These are phyloP conservation scores for Mystacornis crossleyi DNA, from an alignment of 2,113 vertebrate genomes.

Conservation along the genomic window DNA sequence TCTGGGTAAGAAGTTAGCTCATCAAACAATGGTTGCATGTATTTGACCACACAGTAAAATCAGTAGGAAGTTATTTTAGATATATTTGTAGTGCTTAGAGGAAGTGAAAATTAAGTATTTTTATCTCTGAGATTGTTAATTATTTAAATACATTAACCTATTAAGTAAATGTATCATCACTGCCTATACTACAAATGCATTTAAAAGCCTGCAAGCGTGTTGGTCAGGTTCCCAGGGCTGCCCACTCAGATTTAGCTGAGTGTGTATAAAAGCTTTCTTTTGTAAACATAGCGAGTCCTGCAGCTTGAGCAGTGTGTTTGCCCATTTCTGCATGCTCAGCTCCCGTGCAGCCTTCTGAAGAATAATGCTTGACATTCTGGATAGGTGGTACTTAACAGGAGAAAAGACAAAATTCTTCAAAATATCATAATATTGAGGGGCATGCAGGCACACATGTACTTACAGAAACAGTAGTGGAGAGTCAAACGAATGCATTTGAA, in stretches of 20 bases:
- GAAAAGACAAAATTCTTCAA: background rate
- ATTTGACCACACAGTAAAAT: background rate
- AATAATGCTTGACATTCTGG: background rate
- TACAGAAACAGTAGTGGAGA: background rate
- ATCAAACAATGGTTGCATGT: background rate
- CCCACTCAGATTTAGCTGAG: conserved; percentile 47
- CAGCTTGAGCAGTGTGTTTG: conserved; percentile 55
- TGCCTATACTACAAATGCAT: conserved; percentile 11
- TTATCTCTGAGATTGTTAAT: background rate
- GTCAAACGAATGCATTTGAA: background rate
- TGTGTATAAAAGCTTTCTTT: conserved; percentile 20
- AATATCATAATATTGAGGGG: background rate
- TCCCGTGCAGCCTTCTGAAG: background rate
- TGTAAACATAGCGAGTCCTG: conserved; percentile 42
- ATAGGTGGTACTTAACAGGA: background rate
- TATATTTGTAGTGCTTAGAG: background rate
- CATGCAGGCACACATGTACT: background rate
- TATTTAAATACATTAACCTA: background rate
- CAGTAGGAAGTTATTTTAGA: background rate
- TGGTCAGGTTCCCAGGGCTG: conserved; percentile 67
- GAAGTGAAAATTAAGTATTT: background rate
- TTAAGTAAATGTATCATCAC: background rate
- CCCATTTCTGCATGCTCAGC: conserved; percentile 46
- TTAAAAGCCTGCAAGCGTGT: conserved; percentile 7
- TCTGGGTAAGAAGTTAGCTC: background rate